phyloP scores from a whole-genome alignment of 2,113 vertebrate species.

The Scolopax mira region DNA sequence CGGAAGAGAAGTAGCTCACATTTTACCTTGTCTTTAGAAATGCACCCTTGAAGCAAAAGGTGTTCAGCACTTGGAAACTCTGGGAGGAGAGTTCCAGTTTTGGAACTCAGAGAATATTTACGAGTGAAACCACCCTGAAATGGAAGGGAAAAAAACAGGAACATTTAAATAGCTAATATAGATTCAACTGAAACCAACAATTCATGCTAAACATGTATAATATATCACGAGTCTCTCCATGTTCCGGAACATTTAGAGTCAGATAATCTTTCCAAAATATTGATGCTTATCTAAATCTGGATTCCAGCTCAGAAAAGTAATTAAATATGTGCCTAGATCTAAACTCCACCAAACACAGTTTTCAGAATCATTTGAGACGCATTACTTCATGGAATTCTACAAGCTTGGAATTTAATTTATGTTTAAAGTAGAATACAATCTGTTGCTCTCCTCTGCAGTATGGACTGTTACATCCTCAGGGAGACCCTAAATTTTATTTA shows the following conservation, averaged over 20 bases:
- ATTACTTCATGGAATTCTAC: not conserved
- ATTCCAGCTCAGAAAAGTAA: not conserved
- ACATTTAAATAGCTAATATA: not conserved
- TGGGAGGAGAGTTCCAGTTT: constrained; percentile 95
- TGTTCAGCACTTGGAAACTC: constrained; percentile 96
- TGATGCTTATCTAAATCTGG: not conserved
- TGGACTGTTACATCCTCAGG: not conserved
- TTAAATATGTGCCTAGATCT: not conserved
- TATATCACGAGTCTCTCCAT: not conserved
- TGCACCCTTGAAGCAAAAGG: constrained; percentile 87
- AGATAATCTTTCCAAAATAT: not conserved
- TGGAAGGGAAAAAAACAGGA: not conserved
- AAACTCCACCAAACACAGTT: not conserved
- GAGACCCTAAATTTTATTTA: not conserved
- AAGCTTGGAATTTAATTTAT: not conserved
- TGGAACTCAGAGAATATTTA: constrained; percentile 97
- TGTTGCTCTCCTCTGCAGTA: not conserved
- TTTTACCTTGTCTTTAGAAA: constrained; percentile 95
- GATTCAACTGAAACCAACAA: not conserved
- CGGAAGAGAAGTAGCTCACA: constrained; percentile 44
- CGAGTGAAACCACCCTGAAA: constrained; percentile 95
- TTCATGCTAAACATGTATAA: not conserved
- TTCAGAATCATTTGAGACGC: not conserved
- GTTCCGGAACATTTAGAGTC: not conserved
- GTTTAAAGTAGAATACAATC: not conserved